A percentile compares a stretch with the other conserved stretches of the same genome.
Conservation (phyloP, 2,888 invertebrate genomes). For the Drosophila vallismaia region DNA sequence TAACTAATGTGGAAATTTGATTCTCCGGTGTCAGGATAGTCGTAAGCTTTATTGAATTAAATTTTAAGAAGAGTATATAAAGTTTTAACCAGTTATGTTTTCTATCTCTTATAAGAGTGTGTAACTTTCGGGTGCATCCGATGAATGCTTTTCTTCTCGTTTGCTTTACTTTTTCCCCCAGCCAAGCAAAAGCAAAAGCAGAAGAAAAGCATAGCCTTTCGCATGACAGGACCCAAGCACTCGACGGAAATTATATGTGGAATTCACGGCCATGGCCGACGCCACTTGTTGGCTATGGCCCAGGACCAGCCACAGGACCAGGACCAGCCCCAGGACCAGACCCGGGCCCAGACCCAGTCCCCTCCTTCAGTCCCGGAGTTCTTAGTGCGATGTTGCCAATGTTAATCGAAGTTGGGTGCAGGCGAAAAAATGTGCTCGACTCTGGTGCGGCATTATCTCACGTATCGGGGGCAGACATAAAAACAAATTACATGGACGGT, state of each 20-base stretch:
- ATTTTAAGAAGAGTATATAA: background rate
- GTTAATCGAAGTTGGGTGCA: constrained; percentile 75
- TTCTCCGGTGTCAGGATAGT: background rate
- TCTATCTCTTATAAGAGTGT: background rate
- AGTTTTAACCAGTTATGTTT: background rate
- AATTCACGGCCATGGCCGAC: constrained; percentile 75
- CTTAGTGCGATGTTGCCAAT: constrained; percentile 68
- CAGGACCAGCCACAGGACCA: constrained; percentile 3
- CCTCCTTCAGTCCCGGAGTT: background rate
- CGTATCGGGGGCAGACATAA: constrained; percentile 78
- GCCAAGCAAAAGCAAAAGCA: constrained; percentile 27
- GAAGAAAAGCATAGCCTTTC: constrained; percentile 25
- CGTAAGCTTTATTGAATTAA: background rate
- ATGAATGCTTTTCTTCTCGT: constrained; percentile 16
- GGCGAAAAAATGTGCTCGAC: constrained; percentile 28
- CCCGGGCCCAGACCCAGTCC: constrained; percentile 2
- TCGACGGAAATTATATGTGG: constrained; percentile 70
- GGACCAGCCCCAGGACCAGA: constrained; percentile 21
- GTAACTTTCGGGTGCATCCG: constrained; percentile 1
- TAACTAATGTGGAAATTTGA: background rate
- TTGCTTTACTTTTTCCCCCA: constrained; percentile 56
- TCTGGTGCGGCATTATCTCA: constrained; percentile 67
- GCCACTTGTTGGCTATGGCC: constrained; percentile 44
- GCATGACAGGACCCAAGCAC: constrained; percentile 34
- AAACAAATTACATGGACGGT: constrained; percentile 70